A percentile compares a stretch with the other conserved stretches of the same genome.
These are phyloP conservation scores for Cyclophora punctaria DNA, from an alignment of 2,888 invertebrate genomes.

Conservation along the genomic window DNA sequence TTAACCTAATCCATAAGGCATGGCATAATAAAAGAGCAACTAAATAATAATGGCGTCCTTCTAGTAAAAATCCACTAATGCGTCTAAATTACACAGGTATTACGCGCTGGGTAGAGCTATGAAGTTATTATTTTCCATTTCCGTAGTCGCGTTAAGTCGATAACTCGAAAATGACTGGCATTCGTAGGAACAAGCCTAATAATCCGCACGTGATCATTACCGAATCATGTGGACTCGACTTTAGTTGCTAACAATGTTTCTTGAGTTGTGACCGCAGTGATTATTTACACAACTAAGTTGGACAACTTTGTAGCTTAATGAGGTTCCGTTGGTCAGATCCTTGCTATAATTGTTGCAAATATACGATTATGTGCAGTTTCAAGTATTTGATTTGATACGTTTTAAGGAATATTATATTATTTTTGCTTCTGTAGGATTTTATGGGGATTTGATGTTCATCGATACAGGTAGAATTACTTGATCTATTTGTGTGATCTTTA, in stretches of 20 bases:
- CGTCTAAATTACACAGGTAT: constrained; percentile 61
- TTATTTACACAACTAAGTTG: too few species aligned
- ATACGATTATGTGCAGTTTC: too few species aligned
- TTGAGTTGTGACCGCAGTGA: constrained; percentile 1
- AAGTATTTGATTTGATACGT: too few species aligned
- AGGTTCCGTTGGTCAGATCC: too few species aligned
- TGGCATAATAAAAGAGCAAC: constrained; percentile 6
- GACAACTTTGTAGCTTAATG: too few species aligned
- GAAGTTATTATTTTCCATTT: constrained; percentile 74
- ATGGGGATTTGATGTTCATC: too few species aligned
- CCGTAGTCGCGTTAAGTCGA: constrained; percentile 66
- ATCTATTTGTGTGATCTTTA: too few species aligned
- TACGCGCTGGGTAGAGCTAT: constrained; percentile 48
- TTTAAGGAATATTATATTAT: too few species aligned
- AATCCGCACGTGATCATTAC: constrained; percentile 56
- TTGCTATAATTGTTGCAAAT: too few species aligned
- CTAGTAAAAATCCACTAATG: constrained; percentile 58
- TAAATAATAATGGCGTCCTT: constrained; percentile 35
- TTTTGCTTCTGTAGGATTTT: too few species aligned
- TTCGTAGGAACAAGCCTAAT: constrained; percentile 53
- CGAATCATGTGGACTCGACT: constrained; percentile 40
- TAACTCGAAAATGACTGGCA: constrained; percentile 72
- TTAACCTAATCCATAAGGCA: too few species aligned
- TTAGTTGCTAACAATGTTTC: constrained; percentile 15
- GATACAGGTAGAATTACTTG: too few species aligned